Evolutionary conservation across 53 echinoderm and acorn worm genomes (phyloP).

Genomic region (Mesocentrotus franciscanus): DNA sequence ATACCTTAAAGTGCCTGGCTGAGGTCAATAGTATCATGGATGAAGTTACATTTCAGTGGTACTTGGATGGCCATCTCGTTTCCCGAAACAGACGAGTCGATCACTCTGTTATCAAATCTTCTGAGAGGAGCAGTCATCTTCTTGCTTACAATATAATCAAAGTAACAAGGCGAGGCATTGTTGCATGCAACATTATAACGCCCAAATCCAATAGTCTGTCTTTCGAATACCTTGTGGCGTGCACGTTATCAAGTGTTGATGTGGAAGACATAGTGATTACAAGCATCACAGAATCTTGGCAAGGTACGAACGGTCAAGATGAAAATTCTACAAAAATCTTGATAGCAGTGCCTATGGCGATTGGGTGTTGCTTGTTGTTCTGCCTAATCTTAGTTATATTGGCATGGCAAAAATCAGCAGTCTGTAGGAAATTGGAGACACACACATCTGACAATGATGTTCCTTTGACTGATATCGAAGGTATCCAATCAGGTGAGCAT

Average conservation of each 20-base stretch:
- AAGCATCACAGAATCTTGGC: neutral
- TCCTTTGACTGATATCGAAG: neutral
- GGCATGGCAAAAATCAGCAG: neutral
- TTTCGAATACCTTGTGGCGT: neutral
- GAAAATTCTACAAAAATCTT: neutral
- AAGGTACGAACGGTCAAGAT: neutral
- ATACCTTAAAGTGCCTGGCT: no score
- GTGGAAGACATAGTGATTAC: neutral
- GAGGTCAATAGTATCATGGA: no score
- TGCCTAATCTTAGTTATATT: neutral
- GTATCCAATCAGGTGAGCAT: neutral
- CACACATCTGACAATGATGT: neutral
- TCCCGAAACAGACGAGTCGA: neutral
- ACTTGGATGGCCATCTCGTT: neutral
- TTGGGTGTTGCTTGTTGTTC: neutral
- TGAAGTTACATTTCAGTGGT: no score
- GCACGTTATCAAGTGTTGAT: neutral
- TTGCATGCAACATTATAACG: no score
- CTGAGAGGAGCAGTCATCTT: slow-evolving; percentile 3
- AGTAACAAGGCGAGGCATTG: neutral
- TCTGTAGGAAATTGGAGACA: neutral
- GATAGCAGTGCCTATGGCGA: neutral
- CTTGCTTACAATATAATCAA: neutral
- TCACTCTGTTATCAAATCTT: neutral
- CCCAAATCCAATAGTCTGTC: neutral